Evolutionary conservation across 2,113 vertebrate species (phyloP).

Genomic region (Formicarius rufipectus): DNA sequence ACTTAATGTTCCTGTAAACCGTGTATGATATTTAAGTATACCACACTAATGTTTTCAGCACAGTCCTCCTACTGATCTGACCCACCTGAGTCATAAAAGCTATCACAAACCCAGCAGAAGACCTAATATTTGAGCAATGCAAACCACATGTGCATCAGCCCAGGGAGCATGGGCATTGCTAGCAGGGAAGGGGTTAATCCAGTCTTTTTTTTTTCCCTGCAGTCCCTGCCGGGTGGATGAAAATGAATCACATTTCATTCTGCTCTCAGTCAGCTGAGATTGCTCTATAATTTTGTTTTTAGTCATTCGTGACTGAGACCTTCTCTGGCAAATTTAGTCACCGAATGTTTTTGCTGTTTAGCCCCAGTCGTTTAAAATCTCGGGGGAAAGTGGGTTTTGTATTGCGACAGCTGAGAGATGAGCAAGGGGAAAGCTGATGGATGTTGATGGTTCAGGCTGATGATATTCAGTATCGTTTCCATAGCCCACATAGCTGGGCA

Average conservation of each 20-base stretch:
- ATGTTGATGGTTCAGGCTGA: slow-evolving; percentile 55
- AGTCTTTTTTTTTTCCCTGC: background rate
- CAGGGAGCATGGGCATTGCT: background rate
- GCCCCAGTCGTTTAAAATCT: slow-evolving; percentile 57
- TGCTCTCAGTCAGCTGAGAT: slow-evolving; percentile 71
- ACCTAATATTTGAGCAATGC: background rate
- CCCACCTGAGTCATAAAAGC: background rate
- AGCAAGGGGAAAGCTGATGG: slow-evolving; percentile 65
- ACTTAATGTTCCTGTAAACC: background rate
- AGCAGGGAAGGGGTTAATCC: slow-evolving; percentile 46
- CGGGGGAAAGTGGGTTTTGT: slow-evolving; percentile 46
- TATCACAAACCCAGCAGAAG: background rate
- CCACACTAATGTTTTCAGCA: background rate
- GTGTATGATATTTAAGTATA: background rate
- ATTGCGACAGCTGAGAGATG: slow-evolving; percentile 66
- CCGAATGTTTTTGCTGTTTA: slow-evolving; percentile 63
- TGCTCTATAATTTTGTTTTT: slow-evolving; percentile 78
- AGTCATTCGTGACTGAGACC: slow-evolving; percentile 76
- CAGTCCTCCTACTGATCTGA: background rate
- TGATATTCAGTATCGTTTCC: slow-evolving; percentile 57
- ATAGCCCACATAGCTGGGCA: slow-evolving; percentile 55
- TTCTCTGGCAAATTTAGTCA: slow-evolving; percentile 73
- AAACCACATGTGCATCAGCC: background rate
- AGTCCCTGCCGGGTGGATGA: slow-evolving; percentile 60
- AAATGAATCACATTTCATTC: slow-evolving; percentile 77